Conservation (phyloP, 2,113 vertebrate species). For the Oophaga pumilio region DNA sequence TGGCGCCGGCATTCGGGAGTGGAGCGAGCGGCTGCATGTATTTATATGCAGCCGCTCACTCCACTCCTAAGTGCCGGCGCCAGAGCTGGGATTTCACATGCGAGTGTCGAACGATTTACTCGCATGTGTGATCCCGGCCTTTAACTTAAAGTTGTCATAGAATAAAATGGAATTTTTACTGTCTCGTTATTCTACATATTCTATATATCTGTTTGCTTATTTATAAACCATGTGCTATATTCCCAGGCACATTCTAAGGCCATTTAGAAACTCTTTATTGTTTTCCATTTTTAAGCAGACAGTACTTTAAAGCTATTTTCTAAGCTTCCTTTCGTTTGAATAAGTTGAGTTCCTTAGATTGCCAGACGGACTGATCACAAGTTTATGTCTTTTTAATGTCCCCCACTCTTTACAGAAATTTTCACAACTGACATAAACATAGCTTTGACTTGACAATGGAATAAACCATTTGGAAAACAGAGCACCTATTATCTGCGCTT, state of each 20-base stretch:
- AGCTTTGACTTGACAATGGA: slow-evolving; percentile 48
- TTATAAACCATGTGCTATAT: background rate
- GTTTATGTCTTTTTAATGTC: slow-evolving; percentile 27
- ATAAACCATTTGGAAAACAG: slow-evolving; percentile 52
- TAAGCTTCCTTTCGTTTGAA: slow-evolving; percentile 10
- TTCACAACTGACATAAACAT: slow-evolving; percentile 48
- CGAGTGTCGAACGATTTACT: too few relatives aligned
- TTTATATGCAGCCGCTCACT: too few relatives aligned
- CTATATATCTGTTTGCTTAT: background rate
- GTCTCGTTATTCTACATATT: background rate
- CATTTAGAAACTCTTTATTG: background rate
- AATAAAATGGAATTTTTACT: background rate
- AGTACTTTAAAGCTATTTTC: slow-evolving; percentile 19
- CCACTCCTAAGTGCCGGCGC: too few relatives aligned
- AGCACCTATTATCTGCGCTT: slow-evolving; percentile 44
- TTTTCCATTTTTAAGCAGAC: background rate
- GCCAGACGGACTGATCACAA: slow-evolving; percentile 14
- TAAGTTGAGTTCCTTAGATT: slow-evolving; percentile 16
- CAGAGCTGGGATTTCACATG: too few relatives aligned
- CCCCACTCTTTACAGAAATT: slow-evolving; percentile 34
- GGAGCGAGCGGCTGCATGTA: too few relatives aligned
- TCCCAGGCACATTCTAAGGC: background rate
- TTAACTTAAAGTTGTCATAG: background rate
- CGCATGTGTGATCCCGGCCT: too few relatives aligned
- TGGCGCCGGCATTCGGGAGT: too few relatives aligned